Evolutionary conservation across 2,888 invertebrate genomes (phyloP), one percentile per base, ranked within the genome.

Genomic region (Rotaria macrura): DNA sequence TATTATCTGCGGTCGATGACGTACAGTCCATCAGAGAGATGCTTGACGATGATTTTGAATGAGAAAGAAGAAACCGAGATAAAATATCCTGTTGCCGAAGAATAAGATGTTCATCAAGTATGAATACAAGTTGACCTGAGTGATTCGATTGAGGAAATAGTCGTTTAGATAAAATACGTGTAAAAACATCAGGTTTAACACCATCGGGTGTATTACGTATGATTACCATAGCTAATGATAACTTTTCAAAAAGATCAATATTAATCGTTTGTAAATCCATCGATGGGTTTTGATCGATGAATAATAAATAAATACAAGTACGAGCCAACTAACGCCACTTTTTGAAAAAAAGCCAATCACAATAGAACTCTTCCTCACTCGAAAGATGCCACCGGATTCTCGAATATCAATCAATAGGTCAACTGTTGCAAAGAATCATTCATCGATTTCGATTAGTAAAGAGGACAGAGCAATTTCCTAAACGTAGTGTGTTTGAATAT

Each of bases 141-240:
- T 7, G 4, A 65, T 65, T 34, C 4, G 34, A 2, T 17, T 34
- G 65, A 34, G 65, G 14, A 34, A 34, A 65, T 14, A 65, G 38
- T 38, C 65, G 65, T 65, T 65, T 65, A 6, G 65, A 14, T 34
- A 65, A 65, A 65, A 34, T 38, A 65, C 65, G 65, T 65, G 83
- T 52, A 43, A 49, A 83, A 17, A 83, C 83, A 52, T 83, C 83
- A 6, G 83, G 83, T 34, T 83, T 83, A 29, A 83, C 23, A 34
- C 83, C 83, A 20, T 29, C 12, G 20, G 83, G 83, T 17, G 83
- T 83, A 52, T 38, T 52, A 43, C 65, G 65, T 7, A 65, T 65
- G 7, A 65, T 65, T 20, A 34, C 29, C 38, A 65, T 34, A 1
- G 65, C 65, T 65, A 65, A 65, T 17, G 65, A 65, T 65, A 65